Evolutionary conservation across 2,888 invertebrate species (phyloP), one percentile per base, ranked within the genome.

Genomic region (Xestia rhomboidea): DNA sequence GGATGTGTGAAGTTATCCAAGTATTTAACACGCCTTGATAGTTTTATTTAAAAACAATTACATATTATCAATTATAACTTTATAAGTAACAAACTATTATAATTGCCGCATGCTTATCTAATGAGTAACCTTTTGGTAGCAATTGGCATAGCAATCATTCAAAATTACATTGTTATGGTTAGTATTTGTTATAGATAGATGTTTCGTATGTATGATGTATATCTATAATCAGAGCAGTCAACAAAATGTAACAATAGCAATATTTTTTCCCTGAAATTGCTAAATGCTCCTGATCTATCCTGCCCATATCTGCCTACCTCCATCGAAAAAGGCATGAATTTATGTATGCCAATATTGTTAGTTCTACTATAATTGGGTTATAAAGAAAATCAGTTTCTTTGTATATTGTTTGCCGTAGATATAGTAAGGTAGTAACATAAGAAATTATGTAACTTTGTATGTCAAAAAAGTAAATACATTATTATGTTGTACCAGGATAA

Each of bases 31-130:
- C 21, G 18, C 41, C 21, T 64, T 44, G 41, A 66, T 49, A 51
- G 44, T 41, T 8, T 41, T 24, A 44, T 5, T 44, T 57, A 51
- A 67, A 72, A 81, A 72, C 60, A 66, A 30, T 60, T 60, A n/a
- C n/a, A n/a, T n/a, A 49, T 79, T 72, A 66, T 73, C 66, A 57
- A 73, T 66, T 80, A 71, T 30, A 63, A 60, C 21, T 30, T n/a
- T 34, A 34, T 27, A 27, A 63, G 27, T 63, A 64, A 30, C 24
- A 34, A 49, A 51, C 18, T 41, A 66, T 8, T 81, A 24, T 44
- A 7, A 60, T 75, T 74, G 46, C 66, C 21, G 18, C 41, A 81
- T 67, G 34, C 62, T 74, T 75, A 81, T 62, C 75, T 74, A 67
- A n/a, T 54, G n/a, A 51, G 24, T 60, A 71, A 49, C 54, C 30